phyloP scores from a whole-genome alignment of 2,113 vertebrate genomes.

The Rutilus rutilus region DNA sequence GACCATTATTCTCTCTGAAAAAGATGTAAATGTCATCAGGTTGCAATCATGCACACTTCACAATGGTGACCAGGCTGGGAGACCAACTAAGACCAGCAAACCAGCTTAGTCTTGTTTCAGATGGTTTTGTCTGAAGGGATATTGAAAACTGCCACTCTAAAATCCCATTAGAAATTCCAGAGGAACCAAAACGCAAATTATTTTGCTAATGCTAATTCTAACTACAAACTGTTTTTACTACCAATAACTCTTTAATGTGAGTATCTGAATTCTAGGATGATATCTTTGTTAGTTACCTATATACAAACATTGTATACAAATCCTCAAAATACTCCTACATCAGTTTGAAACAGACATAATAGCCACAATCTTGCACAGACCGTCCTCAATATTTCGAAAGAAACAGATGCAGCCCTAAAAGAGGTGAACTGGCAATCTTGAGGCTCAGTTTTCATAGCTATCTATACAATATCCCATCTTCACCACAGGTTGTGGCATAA shows the following conservation, averaged over 20 bases:
- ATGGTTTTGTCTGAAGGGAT: not conserved
- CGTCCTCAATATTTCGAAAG: not conserved
- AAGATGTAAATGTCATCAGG: too few relatives aligned
- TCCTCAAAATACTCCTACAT: not conserved
- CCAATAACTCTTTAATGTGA: not conserved
- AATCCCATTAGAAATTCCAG: not conserved
- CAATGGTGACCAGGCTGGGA: not conserved
- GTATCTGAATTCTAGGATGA: not conserved
- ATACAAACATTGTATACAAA: not conserved
- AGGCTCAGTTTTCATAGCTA: not conserved
- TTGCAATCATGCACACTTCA: not conserved
- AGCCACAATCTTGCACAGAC: not conserved
- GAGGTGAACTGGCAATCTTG: not conserved
- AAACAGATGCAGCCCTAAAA: conserved; percentile 18
- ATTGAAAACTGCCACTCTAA: not conserved
- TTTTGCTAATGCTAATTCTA: not conserved
- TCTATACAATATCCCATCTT: conserved; percentile 44
- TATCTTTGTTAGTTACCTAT: not conserved
- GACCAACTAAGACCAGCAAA: not conserved
- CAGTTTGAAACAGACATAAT: conserved; percentile 6
- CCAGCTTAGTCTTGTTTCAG: not conserved
- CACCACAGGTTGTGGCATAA: conserved; percentile 57
- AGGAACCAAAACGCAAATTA: not conserved
- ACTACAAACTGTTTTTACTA: not conserved
- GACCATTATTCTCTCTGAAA: too few relatives aligned